Percentiles rank a stretch among this genome's conserved stretches.
These are phyloP conservation scores for Larimichthys crocea DNA, from an alignment of 2,113 vertebrate species.

Conservation along the genomic window DNA sequence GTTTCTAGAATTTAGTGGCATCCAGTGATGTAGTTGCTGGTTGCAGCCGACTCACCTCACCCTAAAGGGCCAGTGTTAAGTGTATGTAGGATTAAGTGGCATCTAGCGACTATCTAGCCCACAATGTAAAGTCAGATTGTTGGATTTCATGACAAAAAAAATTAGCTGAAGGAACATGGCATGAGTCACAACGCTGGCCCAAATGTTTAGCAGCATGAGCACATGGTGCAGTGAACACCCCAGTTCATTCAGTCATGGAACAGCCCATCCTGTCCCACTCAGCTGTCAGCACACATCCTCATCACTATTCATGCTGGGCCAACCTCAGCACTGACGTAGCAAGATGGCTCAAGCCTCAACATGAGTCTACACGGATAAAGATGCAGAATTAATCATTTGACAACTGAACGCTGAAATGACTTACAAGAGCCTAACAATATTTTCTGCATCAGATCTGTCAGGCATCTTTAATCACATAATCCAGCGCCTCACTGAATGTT, in stretches of 20 bases:
- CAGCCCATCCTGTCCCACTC: constrained; percentile 59
- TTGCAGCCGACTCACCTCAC: too few relatives aligned
- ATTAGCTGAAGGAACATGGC: constrained; percentile 14
- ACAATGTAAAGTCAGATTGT: not conserved
- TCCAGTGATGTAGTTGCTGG: too few relatives aligned
- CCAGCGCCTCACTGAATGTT: not conserved
- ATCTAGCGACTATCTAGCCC: not conserved
- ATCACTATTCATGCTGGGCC: constrained; percentile 59
- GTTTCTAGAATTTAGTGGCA: too few relatives aligned
- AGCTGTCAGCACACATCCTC: constrained; percentile 74
- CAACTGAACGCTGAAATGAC: not conserved
- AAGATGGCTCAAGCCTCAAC: constrained; percentile 28
- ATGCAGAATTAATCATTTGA: not conserved
- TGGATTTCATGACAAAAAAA: constrained; percentile 11
- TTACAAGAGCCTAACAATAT: not conserved
- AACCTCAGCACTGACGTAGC: constrained; percentile 46
- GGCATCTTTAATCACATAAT: not conserved
- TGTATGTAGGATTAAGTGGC: too few relatives aligned
- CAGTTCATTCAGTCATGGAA: constrained; percentile 65
- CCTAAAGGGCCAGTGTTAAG: too few relatives aligned
- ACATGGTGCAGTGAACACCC: constrained; percentile 69
- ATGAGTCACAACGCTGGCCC: constrained; percentile 63
- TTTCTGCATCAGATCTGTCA: too few relatives aligned
- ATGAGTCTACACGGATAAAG: constrained; percentile 13
- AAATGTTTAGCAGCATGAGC: constrained; percentile 65